Conservation (phyloP, 1,140 invertebrate species). For the Pectinophora gossypiella region DNA sequence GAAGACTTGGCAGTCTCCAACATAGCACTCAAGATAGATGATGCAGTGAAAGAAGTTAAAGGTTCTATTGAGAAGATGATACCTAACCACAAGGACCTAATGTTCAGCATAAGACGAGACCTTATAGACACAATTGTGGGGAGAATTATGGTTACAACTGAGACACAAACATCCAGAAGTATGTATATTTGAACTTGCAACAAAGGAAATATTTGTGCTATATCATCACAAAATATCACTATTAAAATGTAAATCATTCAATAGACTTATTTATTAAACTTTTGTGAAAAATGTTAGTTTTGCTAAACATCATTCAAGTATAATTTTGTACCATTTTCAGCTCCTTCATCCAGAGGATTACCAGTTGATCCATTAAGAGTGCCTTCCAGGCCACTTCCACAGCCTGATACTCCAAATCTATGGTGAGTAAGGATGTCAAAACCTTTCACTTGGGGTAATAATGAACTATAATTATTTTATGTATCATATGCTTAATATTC, state of each 20-base stretch:
- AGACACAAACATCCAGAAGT: constrained; percentile 56
- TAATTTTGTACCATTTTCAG: too few species aligned
- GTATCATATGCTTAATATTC: too few species aligned
- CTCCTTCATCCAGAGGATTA: background rate
- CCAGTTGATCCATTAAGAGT: constrained; percentile 40
- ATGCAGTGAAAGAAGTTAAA: constrained; percentile 36
- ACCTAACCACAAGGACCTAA: constrained; percentile 67
- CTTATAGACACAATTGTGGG: constrained; percentile 69
- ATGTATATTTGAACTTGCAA: too few species aligned
- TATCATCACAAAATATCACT: too few species aligned
- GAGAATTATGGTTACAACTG: constrained; percentile 29
- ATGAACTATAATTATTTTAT: too few species aligned
- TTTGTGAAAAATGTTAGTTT: too few species aligned
- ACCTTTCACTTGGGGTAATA: too few species aligned
- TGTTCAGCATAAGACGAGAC: constrained; percentile 71
- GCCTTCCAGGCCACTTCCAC: constrained; percentile 30
- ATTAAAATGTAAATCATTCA: too few species aligned
- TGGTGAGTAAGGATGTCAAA: too few species aligned
- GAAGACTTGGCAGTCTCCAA: constrained; percentile 25
- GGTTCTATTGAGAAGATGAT: constrained; percentile 67
- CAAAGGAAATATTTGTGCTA: too few species aligned
- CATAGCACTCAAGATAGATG: constrained; percentile 50
- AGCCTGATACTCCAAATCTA: constrained; percentile 32
- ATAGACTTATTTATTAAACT: too few species aligned
- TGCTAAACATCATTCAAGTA: too few species aligned